Base-by-base conservation (phyloP, 2,113 vertebrate species). In the Phycodurus eques region DNA sequence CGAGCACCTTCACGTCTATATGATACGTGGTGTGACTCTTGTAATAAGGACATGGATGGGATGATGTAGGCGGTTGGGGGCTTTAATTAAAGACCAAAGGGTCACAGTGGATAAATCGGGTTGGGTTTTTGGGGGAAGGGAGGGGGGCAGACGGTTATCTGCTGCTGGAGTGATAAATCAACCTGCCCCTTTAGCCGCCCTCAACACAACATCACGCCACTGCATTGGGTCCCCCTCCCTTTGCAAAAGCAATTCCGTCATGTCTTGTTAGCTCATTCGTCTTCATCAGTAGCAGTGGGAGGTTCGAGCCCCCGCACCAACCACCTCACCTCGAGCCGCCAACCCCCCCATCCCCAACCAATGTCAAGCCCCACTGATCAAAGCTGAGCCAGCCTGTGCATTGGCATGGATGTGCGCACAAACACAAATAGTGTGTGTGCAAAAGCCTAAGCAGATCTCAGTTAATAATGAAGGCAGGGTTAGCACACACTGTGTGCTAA, bases 191-290 rank as follows among this genome's bases (percentile, higher is more conserved):
- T 84, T 78, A 80, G 80, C 83, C 62, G 64, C 83, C 82, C 84
- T 82, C 73, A 62, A 83, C 83, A 80, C 82, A 76, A 85, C 83
- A 85, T 84, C 77, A 79, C 80, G 44, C 76, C 67, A 83, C 69
- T 73, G 63, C 77, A 69, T 70, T 80, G 77, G 68, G 27, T 14
- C 22, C 67, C 80, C 76, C 81, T 54, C 73, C 63, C 63, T 19
- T 77, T 78, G 74, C 77, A 87, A 89, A 91, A 90, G 87, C 86
- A 90, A 91, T 91, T 89, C 86, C 79, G 89, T 90, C 88, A 92
- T 90, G 88, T 91, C 90, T 87, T 88, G 89, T 91, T 90, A 90
- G 85, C 90, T 85, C 88, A 89, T 91, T 90, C 77, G 82, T 91
- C 90, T 91, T 91, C 90, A 91, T 91, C 90, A 91, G 81, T 77